These are phyloP conservation scores for Hylyphantes graminicola DNA, from an alignment of 1,140 invertebrate species.

Conservation along the genomic window DNA sequence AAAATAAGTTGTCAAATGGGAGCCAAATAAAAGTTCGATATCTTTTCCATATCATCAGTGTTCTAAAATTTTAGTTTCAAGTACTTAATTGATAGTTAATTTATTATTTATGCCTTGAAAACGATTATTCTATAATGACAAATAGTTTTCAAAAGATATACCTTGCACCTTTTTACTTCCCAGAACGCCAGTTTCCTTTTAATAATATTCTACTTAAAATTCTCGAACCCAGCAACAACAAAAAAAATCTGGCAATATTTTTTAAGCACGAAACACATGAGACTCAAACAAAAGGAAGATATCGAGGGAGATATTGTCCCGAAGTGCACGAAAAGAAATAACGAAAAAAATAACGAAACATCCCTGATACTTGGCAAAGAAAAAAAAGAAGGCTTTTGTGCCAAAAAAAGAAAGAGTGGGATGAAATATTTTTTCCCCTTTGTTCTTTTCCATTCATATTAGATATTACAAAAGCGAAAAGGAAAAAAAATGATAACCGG, in stretches of 20 bases:
- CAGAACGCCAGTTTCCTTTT: too few species aligned
- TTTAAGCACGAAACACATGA: neutral
- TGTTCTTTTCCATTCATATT: conserved; percentile 23
- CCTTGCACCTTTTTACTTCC: too few species aligned
- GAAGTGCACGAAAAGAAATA: neutral
- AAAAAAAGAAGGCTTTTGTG: conserved; percentile 13
- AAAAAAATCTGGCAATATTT: neutral
- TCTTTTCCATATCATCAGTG: too few species aligned
- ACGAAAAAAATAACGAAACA: conserved; percentile 19
- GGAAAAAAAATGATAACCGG: conserved; percentile 30
- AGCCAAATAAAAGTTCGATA: too few species aligned
- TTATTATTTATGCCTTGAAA: too few species aligned
- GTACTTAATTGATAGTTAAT: too few species aligned
- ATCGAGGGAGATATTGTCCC: conserved; percentile 27
- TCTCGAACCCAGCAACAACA: too few species aligned
- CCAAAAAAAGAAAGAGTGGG: neutral
- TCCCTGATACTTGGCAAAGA: neutral
- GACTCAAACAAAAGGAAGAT: conserved; percentile 21
- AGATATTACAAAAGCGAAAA: conserved; percentile 6
- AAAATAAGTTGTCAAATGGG: too few species aligned
- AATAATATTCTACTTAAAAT: conserved; percentile 6
- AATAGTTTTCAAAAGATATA: too few species aligned
- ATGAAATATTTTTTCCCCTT: conserved; percentile 9
- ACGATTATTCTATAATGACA: too few species aligned
- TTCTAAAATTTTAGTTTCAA: too few species aligned